A percentile compares a stretch with the other conserved stretches of the same genome.
phyloP scores from a whole-genome alignment of 1,140 invertebrate species.

The Zaprionus camerounensis region DNA sequence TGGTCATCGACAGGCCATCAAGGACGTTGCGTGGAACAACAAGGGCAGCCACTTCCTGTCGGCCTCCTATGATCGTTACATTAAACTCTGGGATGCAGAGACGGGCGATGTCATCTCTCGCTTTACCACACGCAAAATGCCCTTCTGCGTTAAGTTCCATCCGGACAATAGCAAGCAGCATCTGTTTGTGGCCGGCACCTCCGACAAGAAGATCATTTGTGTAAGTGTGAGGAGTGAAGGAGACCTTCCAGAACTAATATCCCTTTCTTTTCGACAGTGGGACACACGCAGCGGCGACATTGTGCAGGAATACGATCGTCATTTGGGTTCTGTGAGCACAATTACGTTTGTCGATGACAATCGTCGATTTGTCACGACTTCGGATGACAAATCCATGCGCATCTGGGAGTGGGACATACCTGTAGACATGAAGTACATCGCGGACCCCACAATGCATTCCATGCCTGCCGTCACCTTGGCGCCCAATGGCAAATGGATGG shows the following conservation, averaged over 20 bases:
- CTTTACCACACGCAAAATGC: constrained; percentile 97
- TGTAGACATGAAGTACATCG: constrained; percentile 99
- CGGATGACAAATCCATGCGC: constrained; percentile 98
- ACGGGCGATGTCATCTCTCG: constrained; percentile 96
- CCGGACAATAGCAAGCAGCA: constrained; percentile 98
- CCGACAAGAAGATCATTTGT: constrained; percentile 99
- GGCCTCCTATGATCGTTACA: constrained; percentile 96
- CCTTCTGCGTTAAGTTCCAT: constrained; percentile 99
- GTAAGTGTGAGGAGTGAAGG: constrained; percentile 86
- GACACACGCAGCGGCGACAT: constrained; percentile 97
- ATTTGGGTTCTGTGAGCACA: constrained; percentile 99
- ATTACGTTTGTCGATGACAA: constrained; percentile 99
- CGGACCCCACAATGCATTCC: constrained; percentile 99
- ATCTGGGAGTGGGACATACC: constrained; percentile 99
- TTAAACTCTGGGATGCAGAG: constrained; percentile 99
- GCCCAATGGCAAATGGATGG: constrained; percentile 99
- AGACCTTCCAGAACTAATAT: background rate
- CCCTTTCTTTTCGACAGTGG: constrained; percentile 89
- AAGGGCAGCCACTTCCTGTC: constrained; percentile 96
- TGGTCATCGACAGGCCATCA: constrained; percentile 98
- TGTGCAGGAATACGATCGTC: constrained; percentile 99
- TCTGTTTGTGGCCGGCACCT: constrained; percentile 98
- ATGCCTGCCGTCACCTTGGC: constrained; percentile 98
- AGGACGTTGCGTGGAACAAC: constrained; percentile 98
- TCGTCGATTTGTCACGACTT: constrained; percentile 98